Base-by-base conservation (phyloP, 1,140 invertebrate genomes). In the Uloborus diversus region DNA sequence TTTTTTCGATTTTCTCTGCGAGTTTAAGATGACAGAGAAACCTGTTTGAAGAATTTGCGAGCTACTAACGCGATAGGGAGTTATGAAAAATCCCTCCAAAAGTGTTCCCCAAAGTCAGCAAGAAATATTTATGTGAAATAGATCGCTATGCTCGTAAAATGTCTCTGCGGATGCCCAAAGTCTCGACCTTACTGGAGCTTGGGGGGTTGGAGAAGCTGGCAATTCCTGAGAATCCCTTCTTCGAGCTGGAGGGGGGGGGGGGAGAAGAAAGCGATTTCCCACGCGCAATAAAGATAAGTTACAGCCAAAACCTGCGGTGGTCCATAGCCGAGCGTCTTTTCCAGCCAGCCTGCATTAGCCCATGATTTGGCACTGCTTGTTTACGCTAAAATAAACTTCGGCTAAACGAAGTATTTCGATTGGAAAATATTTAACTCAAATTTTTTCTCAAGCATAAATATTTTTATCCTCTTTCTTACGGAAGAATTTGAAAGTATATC, bases 1-100 rank as follows among this genome's bases (percentile, higher is more conserved):
- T 13, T 42, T 13, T 42, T 42, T 42, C 37, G 37, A 42, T 42
- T 42, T 42, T 42, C 37, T 42, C 17, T 17, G 9, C 9, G 9
- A 42, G 37, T 42, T 17, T 42, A 42, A 42, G 37, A 14, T 62
- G 71, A 47, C 57, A 75, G 28, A 64, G 59, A 66, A 78, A 78
- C 61, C 73, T 65, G 73, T 66, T 78, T 65, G 73, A 78, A 66
- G 73, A 65, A 78, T 78, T 78, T 78, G 73, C 73, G 73, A 78
- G 49, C 61, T 57, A 53, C 73, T 78, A 78, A 78, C 73, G 73
- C 73, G 73, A 78, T 78, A 78, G 73, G 73, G 73, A 78, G 73
- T 65, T 78, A 78, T 78, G 73, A 78, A 78, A 78, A 78, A 78
- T 78, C 73, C 73, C 62, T 78, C 62, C 37, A 30, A 33, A 64